phyloP scores from a whole-genome alignment of 2,888 invertebrate genomes.

The Melanargia galathea region DNA sequence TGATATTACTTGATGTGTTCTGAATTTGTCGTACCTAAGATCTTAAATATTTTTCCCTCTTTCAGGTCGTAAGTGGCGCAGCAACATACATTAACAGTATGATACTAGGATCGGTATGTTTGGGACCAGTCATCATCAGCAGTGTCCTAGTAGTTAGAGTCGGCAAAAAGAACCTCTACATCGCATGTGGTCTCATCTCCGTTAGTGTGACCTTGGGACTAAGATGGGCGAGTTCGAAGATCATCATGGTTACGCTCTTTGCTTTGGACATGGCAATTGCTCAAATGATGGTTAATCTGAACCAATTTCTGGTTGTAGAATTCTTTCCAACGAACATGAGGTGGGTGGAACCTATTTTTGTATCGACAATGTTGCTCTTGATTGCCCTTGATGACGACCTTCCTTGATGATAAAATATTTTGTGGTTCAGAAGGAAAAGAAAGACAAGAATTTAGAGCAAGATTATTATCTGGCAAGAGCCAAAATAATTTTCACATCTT shows the following conservation, averaged over 20 bases:
- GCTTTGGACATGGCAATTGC: slow-evolving; percentile 52
- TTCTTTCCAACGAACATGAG: slow-evolving; percentile 59
- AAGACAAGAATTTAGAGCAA: too few relatives aligned
- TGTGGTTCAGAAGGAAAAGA: too few relatives aligned
- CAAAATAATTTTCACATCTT: too few relatives aligned
- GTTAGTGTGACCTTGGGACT: slow-evolving; percentile 49
- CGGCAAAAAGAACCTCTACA: slow-evolving; percentile 56
- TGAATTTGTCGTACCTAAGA: not conserved
- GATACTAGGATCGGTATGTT: slow-evolving; percentile 51
- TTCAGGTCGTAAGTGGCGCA: slow-evolving; percentile 52
- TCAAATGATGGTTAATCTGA: slow-evolving; percentile 54
- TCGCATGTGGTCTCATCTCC: slow-evolving; percentile 45
- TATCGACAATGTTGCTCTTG: too few relatives aligned
- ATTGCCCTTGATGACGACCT: too few relatives aligned
- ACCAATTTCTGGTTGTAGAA: slow-evolving; percentile 52
- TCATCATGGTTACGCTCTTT: slow-evolving; percentile 55
- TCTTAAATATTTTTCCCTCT: not conserved
- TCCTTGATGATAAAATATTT: too few relatives aligned
- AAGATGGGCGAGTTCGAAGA: slow-evolving; percentile 55
- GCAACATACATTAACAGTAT: slow-evolving; percentile 58
- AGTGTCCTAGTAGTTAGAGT: slow-evolving; percentile 52
- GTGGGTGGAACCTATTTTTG: slow-evolving; percentile 41
- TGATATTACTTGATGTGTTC: too few relatives aligned
- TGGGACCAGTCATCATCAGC: slow-evolving; percentile 50
- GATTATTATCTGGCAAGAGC: too few relatives aligned